phyloP scores from a whole-genome alignment of 1,140 invertebrate genomes.

The Tetragonula clypearis region DNA sequence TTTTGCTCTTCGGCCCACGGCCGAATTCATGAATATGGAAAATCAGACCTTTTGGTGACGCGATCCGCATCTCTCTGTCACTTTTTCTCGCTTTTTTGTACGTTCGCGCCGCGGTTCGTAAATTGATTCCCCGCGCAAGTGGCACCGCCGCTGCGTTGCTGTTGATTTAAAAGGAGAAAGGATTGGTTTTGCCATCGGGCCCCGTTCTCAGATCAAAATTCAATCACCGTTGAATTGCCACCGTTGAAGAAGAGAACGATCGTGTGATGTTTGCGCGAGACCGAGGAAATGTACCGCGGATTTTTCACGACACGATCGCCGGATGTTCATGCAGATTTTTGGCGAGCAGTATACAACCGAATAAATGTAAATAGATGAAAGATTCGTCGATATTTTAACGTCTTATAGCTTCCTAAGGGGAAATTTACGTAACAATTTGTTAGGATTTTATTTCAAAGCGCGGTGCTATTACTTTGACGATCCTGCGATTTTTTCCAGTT shows the following conservation, averaged over 20 bases:
- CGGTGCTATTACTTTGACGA: no score
- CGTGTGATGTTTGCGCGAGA: not conserved
- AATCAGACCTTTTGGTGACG: constrained; percentile 63
- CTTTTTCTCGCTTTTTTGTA: not conserved
- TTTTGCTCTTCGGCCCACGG: not conserved
- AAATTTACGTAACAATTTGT: no score
- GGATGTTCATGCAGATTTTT: no score
- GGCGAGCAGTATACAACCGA: no score
- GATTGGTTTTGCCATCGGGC: constrained; percentile 22
- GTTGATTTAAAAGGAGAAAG: constrained; percentile 52
- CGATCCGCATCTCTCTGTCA: not conserved
- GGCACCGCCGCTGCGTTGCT: constrained; percentile 38
- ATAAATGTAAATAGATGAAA: no score
- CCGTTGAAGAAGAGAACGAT: not conserved
- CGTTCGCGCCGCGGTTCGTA: constrained; percentile 21
- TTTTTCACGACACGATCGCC: not conserved
- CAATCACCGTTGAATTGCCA: constrained; percentile 26
- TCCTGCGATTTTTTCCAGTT: no score
- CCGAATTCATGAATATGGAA: constrained; percentile 68
- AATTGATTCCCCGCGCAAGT: constrained; percentile 65
- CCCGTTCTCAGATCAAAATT: constrained; percentile 46
- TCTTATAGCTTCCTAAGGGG: no score
- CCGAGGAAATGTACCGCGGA: not conserved
- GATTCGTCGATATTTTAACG: no score
- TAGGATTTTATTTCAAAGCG: no score